phyloP scores from a whole-genome alignment of 2,797 vertebrate genomes.

The Astyanax mexicanus region DNA sequence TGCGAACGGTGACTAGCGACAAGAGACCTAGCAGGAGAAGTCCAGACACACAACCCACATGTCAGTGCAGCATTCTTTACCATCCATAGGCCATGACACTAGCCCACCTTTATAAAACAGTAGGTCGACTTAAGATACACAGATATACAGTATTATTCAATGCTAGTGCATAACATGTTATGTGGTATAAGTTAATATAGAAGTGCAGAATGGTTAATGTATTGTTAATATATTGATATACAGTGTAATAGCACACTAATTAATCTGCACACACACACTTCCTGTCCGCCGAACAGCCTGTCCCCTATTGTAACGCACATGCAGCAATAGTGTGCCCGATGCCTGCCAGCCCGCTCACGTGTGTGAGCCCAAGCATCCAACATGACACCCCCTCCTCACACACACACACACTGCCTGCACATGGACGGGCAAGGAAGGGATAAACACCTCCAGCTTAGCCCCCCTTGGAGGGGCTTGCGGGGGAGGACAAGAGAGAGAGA shows the following conservation, averaged over 20 bases:
- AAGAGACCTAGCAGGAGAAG: too few relatives aligned
- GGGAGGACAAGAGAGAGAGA: constrained; percentile 40
- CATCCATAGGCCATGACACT: too few relatives aligned
- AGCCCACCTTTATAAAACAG: too few relatives aligned
- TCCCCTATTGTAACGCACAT: background rate
- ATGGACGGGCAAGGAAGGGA: constrained; percentile 35
- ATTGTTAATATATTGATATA: background rate
- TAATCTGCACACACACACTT: too few relatives aligned
- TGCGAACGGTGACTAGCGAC: too few relatives aligned
- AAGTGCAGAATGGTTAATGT: too few relatives aligned
- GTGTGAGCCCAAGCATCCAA: constrained; percentile 36
- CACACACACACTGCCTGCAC: constrained; percentile 43
- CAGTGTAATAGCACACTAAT: background rate
- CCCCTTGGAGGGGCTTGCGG: constrained; percentile 34
- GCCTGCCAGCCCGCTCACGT: constrained; percentile 47
- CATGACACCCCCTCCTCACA: constrained; percentile 37
- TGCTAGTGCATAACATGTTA: too few relatives aligned
- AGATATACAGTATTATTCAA: too few relatives aligned
- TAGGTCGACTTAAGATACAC: too few relatives aligned
- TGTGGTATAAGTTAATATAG: too few relatives aligned
- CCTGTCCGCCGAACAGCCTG: constrained; percentile 25
- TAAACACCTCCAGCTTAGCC: constrained; percentile 32
- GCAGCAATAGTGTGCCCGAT: constrained; percentile 24
- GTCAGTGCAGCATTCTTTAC: too few relatives aligned
- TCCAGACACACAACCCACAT: too few relatives aligned